Base-by-base conservation (phyloP, 2,888 invertebrate genomes). In the Drosophila melanosoma region DNA sequence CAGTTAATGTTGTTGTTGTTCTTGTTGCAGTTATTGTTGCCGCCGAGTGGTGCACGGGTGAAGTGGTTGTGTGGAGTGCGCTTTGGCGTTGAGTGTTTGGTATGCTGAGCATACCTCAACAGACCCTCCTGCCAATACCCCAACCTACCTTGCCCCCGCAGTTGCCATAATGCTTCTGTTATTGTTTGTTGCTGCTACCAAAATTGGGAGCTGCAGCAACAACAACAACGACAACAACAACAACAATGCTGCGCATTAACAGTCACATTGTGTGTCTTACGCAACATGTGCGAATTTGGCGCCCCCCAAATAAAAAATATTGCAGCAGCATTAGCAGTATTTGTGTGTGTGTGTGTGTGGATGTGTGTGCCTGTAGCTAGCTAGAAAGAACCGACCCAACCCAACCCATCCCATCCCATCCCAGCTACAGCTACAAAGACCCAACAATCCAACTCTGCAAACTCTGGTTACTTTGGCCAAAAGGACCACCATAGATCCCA, bases 11-110 rank as follows among this genome's bases (percentile, higher is more conserved):
- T 69, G 66, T 48, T 72, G 69, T 62, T 79, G 69, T 60, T 74
- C 74, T 79, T 77, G 84, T 49, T 73, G 71, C 51, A 68, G 71
- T 62, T 71, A 61, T 54, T 71, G 64, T 67, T 75, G 79, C 82
- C 65, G 82, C 70, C 60, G 83, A 80, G 88, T 76, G 80, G 88
- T 76, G 80, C 76, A 80, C 26, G 38, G 26, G 56, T 56, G 81
- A 80, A 84, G 85, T 82, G 85, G 79, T 71, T 56, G 78, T 82
- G 69, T 82, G 73, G 77, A 87, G 90, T 86, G 90, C 90, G 85
- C 82, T 82, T 84, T 79, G 90, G 83, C 87, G 88, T 86, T 88
- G 85, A 86, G 90, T 85, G 85, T 88, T 90, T 89, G 85, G 85
- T 86, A 86, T 86, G 90, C 81, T 79, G 82, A 64, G 67, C 61